These are phyloP conservation scores for Phenganax subtilis DNA, from an alignment of 92 coral and sea anemone genomes.

Conservation along the genomic window DNA sequence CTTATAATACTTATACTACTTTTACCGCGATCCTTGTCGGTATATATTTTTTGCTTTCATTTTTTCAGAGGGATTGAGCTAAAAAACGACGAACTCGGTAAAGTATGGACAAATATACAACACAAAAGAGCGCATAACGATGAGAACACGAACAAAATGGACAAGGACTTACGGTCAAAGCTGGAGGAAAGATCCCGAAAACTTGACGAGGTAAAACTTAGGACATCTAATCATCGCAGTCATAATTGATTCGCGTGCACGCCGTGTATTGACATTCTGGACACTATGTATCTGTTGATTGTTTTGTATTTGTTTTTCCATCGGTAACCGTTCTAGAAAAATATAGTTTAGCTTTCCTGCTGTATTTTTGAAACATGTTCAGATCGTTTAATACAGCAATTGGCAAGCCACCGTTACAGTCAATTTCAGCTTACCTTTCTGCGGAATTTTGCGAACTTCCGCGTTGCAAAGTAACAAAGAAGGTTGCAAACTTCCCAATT, in stretches of 20 bases:
- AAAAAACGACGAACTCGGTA: constrained; percentile 31
- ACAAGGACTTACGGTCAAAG: constrained; percentile 27
- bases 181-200: constrained; percentile 34
- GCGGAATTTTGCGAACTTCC: no score
- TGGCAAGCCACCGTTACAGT: no score
- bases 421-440: no score
- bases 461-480: no score
- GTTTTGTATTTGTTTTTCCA: background rate
- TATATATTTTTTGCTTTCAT: background rate
- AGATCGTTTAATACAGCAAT: no score
- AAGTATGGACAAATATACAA: constrained; percentile 37
- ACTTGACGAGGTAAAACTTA: constrained; percentile 28
- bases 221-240: no score
- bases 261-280: background rate
- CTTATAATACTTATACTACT: background rate
- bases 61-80: constrained; percentile 29
- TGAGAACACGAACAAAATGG: constrained; percentile 24
- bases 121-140: constrained; percentile 22
- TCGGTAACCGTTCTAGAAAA: no score
- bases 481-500: no score
- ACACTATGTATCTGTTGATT: background rate
- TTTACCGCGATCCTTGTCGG: background rate
- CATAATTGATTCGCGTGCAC: background rate
- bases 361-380: no score
- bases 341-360: no score